Evolutionary conservation across 2,113 vertebrate genomes (phyloP).

Genomic region (Pyxicephalus adspersus): DNA sequence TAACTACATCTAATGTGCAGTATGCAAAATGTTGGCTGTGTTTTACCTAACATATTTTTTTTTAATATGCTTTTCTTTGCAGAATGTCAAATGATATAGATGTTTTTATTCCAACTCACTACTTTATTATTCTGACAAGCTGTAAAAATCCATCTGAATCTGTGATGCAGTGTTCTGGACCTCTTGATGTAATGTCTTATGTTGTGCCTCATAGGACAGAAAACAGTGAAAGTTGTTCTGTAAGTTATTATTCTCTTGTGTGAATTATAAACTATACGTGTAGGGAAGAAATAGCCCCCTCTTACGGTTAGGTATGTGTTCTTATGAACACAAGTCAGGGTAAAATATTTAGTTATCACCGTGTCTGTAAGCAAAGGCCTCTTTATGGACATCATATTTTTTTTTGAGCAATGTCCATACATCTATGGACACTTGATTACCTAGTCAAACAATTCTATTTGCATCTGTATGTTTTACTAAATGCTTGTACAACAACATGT

Average conservation of each 20-base stretch:
- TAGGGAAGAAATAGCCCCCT: neutral
- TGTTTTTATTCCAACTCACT: constrained; percentile 84
- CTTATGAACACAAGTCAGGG: no score
- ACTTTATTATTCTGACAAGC: constrained; percentile 86
- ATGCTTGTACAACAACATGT: no score
- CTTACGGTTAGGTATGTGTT: neutral
- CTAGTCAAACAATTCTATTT: no score
- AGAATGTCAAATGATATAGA: constrained; percentile 63
- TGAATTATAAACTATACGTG: neutral
- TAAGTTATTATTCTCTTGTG: constrained; percentile 71
- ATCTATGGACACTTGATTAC: no score
- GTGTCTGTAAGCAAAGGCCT: no score
- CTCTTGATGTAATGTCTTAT: constrained; percentile 78
- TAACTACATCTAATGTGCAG: no score
- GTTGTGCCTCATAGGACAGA: constrained; percentile 88
- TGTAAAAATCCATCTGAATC: constrained; percentile 76
- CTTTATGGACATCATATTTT: no score
- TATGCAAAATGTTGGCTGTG: no score
- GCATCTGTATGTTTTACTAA: no score
- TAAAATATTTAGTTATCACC: no score
- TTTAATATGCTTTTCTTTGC: constrained; percentile 34
- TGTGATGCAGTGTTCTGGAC: constrained; percentile 72
- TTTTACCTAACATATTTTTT: neutral
- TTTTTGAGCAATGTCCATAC: no score
- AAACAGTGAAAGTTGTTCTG: constrained; percentile 85